Conservation (phyloP, 2,797 vertebrate genomes). For the Tangara arthus region DNA sequence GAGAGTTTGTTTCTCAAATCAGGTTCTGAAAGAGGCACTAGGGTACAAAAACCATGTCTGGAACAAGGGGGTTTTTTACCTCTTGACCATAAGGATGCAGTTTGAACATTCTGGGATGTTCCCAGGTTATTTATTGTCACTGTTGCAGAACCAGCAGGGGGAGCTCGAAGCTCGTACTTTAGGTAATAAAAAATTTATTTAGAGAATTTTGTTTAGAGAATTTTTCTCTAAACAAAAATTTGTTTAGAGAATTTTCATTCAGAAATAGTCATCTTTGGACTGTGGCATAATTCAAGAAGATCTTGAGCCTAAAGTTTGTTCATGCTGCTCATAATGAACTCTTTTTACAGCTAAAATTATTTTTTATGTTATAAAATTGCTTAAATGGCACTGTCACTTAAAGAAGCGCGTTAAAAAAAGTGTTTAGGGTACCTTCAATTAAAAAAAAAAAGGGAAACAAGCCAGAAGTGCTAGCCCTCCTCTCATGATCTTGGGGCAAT, state of each 20-base stretch:
- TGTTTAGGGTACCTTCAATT: not conserved
- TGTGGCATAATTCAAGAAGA: not conserved
- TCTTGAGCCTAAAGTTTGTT: not conserved
- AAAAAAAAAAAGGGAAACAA: not conserved
- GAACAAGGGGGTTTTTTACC: not conserved
- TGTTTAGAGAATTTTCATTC: not conserved
- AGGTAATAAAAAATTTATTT: not conserved
- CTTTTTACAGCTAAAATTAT: not conserved
- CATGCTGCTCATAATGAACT: not conserved
- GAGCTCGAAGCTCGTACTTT: not conserved
- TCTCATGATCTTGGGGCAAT: not conserved
- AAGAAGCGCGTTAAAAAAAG: not conserved
- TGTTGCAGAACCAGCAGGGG: slow-evolving; percentile 3
- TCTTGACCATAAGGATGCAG: not conserved
- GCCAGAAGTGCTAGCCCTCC: not conserved
- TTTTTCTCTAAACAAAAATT: too few species aligned
- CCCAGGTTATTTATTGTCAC: not conserved
- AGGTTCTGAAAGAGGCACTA: not conserved
- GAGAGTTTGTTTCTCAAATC: not conserved
- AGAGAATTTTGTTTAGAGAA: not conserved
- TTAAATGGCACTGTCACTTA: not conserved
- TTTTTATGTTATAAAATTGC: not conserved
- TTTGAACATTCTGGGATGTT: not conserved
- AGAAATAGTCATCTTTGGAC: not conserved
- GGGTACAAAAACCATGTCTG: not conserved